These are phyloP conservation scores for Carterocephalus palaemon DNA, from an alignment of 2,888 invertebrate species.

Conservation along the genomic window DNA sequence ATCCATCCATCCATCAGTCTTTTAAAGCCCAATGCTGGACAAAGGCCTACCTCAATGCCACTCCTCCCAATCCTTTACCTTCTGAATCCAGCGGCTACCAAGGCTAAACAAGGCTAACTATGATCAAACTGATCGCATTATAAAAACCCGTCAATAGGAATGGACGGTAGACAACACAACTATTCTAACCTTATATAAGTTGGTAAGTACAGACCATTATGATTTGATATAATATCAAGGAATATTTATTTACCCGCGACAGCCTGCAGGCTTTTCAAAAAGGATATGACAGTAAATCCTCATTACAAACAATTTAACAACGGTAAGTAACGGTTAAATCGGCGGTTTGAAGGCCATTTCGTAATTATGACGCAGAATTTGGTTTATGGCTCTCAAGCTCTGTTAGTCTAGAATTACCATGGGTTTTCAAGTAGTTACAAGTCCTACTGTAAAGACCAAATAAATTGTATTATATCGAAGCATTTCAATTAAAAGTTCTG, in stretches of 20 bases:
- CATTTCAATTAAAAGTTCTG: no score
- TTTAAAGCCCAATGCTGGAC: no score
- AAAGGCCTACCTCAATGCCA: no score
- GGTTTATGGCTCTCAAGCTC: conserved; percentile 33
- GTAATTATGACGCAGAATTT: conserved; percentile 35
- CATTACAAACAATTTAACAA: conserved; percentile 20
- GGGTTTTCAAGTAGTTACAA: no score
- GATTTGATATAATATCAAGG: conserved; percentile 14
- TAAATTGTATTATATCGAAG: no score
- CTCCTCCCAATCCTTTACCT: no score
- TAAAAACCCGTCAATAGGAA: conserved; percentile 10
- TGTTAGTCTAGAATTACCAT: no score
- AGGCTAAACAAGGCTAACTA: no score
- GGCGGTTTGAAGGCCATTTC: conserved; percentile 20
- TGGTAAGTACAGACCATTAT: conserved; percentile 13
- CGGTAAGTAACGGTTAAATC: conserved; percentile 14
- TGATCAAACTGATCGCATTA: no score
- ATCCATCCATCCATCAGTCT: no score
- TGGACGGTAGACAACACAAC: conserved; percentile 4
- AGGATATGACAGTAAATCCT: conserved; percentile 16
- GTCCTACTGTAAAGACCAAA: no score
- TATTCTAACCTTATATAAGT: conserved; percentile 11
- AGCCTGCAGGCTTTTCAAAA: conserved; percentile 14
- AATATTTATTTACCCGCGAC: conserved; percentile 8
- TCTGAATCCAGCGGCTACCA: no score